A percentile compares a stretch with the other conserved stretches of the same genome.
phyloP scores from a whole-genome alignment of 2,888 invertebrate genomes.

The Amphipyra berbera region DNA sequence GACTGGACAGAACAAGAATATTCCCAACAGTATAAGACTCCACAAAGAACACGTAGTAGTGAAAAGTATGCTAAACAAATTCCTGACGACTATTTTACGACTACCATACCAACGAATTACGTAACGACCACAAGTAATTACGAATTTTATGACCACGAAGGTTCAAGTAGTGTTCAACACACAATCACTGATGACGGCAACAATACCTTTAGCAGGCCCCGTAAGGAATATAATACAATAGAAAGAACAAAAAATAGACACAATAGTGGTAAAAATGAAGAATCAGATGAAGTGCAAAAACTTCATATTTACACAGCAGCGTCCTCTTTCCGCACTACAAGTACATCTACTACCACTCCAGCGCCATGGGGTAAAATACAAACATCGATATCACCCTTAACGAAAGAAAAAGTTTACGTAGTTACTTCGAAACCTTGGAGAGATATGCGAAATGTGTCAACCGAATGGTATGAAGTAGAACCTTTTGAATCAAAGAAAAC shows the following conservation, averaged over 20 bases:
- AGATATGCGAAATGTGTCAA: conserved; percentile 70
- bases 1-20: conserved; percentile 95
- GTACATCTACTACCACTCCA: conserved; percentile 81
- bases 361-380: conserved; percentile 92
- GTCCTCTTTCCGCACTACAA: conserved; percentile 79
- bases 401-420: conserved; percentile 95
- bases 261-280: conserved; percentile 70
- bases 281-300: conserved; percentile 71
- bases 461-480: conserved; percentile 73
- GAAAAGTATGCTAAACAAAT: conserved; percentile 93
- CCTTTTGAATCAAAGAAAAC: conserved; percentile 79
- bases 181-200: conserved; percentile 76
- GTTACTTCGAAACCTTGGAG: conserved; percentile 93
- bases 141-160: conserved; percentile 85
- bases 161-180: conserved; percentile 84
- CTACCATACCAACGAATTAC: conserved; percentile 84
- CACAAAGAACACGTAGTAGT: conserved; percentile 87
- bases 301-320: conserved; percentile 83
- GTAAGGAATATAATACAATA: conserved; percentile 79
- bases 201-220: conserved; percentile 61
- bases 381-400: conserved; percentile 93
- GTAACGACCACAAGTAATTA: conserved; percentile 74
- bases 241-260: conserved; percentile 74
- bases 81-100: conserved; percentile 93
- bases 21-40: conserved; percentile 86